phyloP scores from a whole-genome alignment of 2,797 vertebrate species.

The Echiichthys vipera region DNA sequence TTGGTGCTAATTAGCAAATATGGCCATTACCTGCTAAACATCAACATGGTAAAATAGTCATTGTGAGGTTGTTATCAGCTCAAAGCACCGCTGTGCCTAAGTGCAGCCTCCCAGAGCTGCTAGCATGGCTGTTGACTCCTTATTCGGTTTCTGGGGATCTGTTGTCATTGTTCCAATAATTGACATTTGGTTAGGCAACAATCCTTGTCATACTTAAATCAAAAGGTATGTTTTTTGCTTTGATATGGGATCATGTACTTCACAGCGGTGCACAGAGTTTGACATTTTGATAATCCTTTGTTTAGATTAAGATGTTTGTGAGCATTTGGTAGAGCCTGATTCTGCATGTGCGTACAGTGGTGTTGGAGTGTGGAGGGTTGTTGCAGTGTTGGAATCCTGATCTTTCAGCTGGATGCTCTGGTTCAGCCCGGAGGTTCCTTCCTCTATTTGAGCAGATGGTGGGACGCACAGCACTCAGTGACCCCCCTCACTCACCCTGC shows the following conservation, averaged over 20 bases:
- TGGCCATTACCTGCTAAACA: no score
- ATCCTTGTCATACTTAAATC: neutral
- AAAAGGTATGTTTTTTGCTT: neutral
- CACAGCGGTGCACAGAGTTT: neutral
- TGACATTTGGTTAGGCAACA: neutral
- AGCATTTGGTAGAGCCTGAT: neutral
- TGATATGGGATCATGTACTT: neutral
- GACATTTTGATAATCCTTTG: conserved; percentile 5
- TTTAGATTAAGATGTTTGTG: neutral
- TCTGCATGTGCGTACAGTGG: conserved; percentile 11
- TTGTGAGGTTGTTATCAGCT: neutral
- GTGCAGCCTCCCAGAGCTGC: no score
- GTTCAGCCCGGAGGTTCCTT: conserved; percentile 64
- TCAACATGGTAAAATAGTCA: neutral
- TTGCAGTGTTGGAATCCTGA: conserved; percentile 35
- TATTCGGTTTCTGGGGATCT: no score
- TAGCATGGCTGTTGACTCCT: no score
- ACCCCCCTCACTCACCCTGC: conserved; percentile 60
- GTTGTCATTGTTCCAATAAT: neutral
- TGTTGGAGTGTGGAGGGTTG: conserved; percentile 29
- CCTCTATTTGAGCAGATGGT: conserved; percentile 86
- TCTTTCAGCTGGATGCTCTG: conserved; percentile 72
- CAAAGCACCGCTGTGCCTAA: neutral
- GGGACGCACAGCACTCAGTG: conserved; percentile 54
- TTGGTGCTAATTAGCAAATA: no score